Base-by-base conservation (phyloP, 2,888 invertebrate genomes). In the Netelia fuscicornis region DNA sequence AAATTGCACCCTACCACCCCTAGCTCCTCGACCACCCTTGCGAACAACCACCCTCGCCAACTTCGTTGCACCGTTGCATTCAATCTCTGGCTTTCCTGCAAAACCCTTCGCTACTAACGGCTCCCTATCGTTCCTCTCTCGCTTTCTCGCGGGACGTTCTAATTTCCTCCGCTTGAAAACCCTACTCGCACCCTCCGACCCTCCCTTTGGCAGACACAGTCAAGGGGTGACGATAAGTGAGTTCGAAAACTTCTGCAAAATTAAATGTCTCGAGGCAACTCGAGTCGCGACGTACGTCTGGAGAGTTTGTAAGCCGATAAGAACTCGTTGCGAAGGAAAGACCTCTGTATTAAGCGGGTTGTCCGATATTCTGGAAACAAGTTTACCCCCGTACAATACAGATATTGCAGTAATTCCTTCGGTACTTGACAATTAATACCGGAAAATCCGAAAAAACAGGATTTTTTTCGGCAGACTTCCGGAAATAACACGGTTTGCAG, bases 201-300 rank as follows among this genome's bases (percentile, higher is more conserved):
- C 37, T 37, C 13, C 8, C 42, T 37, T 70, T 56, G 48, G 37
- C 44, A 75, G 74, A 81, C 64, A 75, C 70, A 67, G n/a, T 9
- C 37, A 62, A 54, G 71, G n/a, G 58, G 37, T 62, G 58, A 74
- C 75, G 78, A 81, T 86, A 86, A 86, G 82, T 65, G 78, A 86
- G 76, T 83, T 81, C 65, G 68, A 83, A 83, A 82, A 84, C 82
- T 86, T 54, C 68, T 85, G 78, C 10, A 80, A 84, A 83, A 86
- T 86, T 80, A 74, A 78, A 87, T 80, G 58, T 74, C 83, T 67
- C 44, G 65, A 75, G 75, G 67, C 37, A 37, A 20, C 52, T 72
- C 71, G 2, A n/a, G 56, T 70, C 78, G 58, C 17, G 13, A 30
- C 30, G 48, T 71, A 48, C 52, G 42, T 78, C 75, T 81, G 54